Evolutionary conservation across 2,888 invertebrate species (phyloP).

Genomic region (Dynastes hyllus): DNA sequence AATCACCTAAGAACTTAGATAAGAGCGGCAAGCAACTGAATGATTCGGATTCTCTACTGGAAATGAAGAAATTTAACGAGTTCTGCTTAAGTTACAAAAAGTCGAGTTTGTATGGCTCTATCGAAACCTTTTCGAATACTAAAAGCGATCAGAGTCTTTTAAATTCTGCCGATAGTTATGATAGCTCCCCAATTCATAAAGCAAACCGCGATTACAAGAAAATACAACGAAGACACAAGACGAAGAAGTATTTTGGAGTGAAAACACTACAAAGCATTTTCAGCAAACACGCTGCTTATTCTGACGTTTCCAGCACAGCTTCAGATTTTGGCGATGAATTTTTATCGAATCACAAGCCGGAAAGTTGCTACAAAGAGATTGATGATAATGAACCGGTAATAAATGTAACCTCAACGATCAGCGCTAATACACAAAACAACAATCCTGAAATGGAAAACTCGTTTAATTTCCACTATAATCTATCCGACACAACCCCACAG

Average conservation of each 20-base stretch:
- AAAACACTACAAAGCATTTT: conserved; percentile 71
- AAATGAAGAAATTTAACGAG: conserved; percentile 60
- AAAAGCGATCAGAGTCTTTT: conserved; percentile 70
- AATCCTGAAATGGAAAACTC: conserved; percentile 31
- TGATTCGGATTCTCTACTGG: conserved; percentile 54
- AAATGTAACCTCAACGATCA: conserved; percentile 17
- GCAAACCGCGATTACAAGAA: conserved; percentile 70
- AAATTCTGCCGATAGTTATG: conserved; percentile 69
- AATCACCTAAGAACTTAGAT: conserved; percentile 67
- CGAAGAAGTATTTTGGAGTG: conserved; percentile 74
- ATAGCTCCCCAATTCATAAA: conserved; percentile 75
- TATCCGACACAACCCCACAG: conserved; percentile 66
- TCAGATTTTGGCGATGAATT: conserved; percentile 67
- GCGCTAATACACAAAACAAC: conserved; percentile 44
- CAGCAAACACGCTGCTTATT: conserved; percentile 69
- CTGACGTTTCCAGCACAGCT: conserved; percentile 70
- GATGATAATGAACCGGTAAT: conserved; percentile 21
- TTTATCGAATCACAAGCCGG: conserved; percentile 35
- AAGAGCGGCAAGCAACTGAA: conserved; percentile 57
- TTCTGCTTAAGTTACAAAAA: conserved; percentile 59
- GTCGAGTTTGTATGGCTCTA: conserved; percentile 62
- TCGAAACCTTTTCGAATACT: conserved; percentile 68
- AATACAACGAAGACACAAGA: conserved; percentile 71
- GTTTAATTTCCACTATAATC: conserved; percentile 27
- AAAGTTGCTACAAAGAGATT: conserved; percentile 49